A percentile compares a stretch with the other conserved stretches of the same genome.
Evolutionary conservation across 2,888 invertebrate species (phyloP).

Genomic region (Marasmarcha lunaedactyla): DNA sequence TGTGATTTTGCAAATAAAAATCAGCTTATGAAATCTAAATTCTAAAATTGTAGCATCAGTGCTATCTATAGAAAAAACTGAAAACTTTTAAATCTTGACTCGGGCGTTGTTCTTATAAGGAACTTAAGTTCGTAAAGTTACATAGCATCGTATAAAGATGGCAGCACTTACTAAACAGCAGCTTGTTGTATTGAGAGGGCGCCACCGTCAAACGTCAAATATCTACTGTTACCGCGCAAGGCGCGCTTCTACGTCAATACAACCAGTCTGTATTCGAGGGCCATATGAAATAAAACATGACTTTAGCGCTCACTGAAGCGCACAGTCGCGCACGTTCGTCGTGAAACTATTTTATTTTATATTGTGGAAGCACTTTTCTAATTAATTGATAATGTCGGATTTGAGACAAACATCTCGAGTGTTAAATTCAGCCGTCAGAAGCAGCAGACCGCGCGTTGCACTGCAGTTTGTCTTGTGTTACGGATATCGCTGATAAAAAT

Average conservation of each 20-base stretch:
- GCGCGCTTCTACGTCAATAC: slow-evolving; percentile 62
- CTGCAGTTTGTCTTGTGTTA: slow-evolving; percentile 17
- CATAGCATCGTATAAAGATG: too few relatives aligned
- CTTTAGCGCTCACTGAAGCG: slow-evolving; percentile 43
- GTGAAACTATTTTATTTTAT: slow-evolving; percentile 26
- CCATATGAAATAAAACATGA: slow-evolving; percentile 22
- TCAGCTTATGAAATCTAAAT: too few relatives aligned
- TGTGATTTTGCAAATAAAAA: too few relatives aligned
- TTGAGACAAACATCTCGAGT: not conserved
- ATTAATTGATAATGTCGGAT: slow-evolving; percentile 4
- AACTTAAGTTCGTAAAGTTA: too few relatives aligned
- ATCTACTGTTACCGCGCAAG: too few relatives aligned
- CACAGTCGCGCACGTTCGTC: slow-evolving; percentile 49
- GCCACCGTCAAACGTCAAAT: slow-evolving; percentile 20
- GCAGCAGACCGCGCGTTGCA: too few relatives aligned
- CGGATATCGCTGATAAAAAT: slow-evolving; percentile 32
- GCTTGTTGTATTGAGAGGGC: slow-evolving; percentile 16
- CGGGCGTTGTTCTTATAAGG: too few relatives aligned
- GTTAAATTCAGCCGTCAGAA: too few relatives aligned
- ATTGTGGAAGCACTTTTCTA: not conserved
- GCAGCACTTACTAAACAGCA: too few relatives aligned
- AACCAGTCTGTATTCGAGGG: slow-evolving; percentile 28
- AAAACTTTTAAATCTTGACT: too few relatives aligned
- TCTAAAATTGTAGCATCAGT: too few relatives aligned
- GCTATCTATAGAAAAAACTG: too few relatives aligned